Base-by-base conservation (phyloP, 1,140 invertebrate genomes). In the Ips nitidus region DNA sequence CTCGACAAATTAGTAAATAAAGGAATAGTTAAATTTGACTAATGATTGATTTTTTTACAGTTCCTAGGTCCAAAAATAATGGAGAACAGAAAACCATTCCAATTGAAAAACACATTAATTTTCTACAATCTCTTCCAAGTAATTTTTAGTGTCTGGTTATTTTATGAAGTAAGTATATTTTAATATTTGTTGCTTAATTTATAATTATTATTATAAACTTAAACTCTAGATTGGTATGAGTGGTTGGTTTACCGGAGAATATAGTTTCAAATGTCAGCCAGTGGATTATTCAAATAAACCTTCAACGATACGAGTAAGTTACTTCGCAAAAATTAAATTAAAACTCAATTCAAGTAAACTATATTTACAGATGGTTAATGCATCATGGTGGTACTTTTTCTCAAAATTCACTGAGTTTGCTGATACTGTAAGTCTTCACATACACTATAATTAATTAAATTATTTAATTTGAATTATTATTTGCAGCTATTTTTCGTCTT, bases 351-450 rank as follows among this genome's bases (percentile, higher is more conserved):
- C 62, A 64, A 41, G 40, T 64, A 1, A 53, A 43, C n/a, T 73
- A 42, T 1, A 22, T 71, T 82, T 73, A 71, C 66, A 75, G 76
- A 75, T 75, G 76, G 94, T 92, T 6, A 84, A 88, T 76, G 94
- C 92, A 41, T 90, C 94, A 76, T 98, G 95, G 95, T 98, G 94
- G 94, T 98, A 97, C 82, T 98, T 94, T 81, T 90, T 97, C 77
- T 98, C 95, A 1, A 98, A 98, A 83, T 94, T 88, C 82, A 92
- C 95, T 66, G 95, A 98, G 82, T 97, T 98, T 84, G 88, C 97
- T 80, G 96, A 98, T 81, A 98, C 96, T 80, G 93, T 98, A 86
- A 90, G 89, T 87, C 56, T 61, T 41, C 38, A 2, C 37, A 55
- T 1, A 47, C 41, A n/a, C 37, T 55, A 6, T 5, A 7, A 7